Base-by-base conservation (phyloP, 2,113 vertebrate species). In the Cathartes aura region DNA sequence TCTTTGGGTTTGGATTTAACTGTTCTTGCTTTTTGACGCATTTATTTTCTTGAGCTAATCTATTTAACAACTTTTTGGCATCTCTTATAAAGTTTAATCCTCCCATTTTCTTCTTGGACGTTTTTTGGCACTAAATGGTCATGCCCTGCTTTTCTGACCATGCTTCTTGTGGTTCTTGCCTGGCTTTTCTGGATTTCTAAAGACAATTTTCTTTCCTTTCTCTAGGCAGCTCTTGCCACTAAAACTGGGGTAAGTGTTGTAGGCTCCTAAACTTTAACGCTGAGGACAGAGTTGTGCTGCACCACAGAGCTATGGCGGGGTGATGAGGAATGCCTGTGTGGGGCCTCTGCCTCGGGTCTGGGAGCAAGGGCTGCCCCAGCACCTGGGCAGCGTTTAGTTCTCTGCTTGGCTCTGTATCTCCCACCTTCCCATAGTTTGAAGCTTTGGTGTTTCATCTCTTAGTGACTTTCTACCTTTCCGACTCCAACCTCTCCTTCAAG, bases 201-300 rank as follows among this genome's bases (percentile, higher is more conserved):
- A 97, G 95, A 90, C 36, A 26, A 85, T 97, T 97, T 98, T 97
- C 94, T 83, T 93, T 96, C 87, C 85, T 98, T 98, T 95, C 96
- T 95, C 94, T 98, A 98, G 98, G 98, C 99, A 98, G 96, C 98
- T 97, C 94, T 98, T 96, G 98, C 99, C 95, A 99, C 99, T 62
- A 99, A 99, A 98, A 99, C 98, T 56, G 99, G 99, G 99, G 99
- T 99, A 98, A 99, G 99, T 99, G 89, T 96, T 87, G 79, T 27
- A 60, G 78, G 42, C 36, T 88, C 36, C 48, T 71, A 5, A 30
- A 23, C 66, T 53, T 58, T 50, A 68, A 55, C 9, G 52, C 75
- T 82, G 87, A 94, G 81, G 40, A 26, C 36, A 82, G 50, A 42
- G 66, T 45, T 82, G 40, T 86, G 52, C 76, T 71, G 66, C 56